A percentile compares a stretch with the other conserved stretches of the same genome.
phyloP scores from a whole-genome alignment of 2,888 invertebrate genomes.

The Alcis repandata region DNA sequence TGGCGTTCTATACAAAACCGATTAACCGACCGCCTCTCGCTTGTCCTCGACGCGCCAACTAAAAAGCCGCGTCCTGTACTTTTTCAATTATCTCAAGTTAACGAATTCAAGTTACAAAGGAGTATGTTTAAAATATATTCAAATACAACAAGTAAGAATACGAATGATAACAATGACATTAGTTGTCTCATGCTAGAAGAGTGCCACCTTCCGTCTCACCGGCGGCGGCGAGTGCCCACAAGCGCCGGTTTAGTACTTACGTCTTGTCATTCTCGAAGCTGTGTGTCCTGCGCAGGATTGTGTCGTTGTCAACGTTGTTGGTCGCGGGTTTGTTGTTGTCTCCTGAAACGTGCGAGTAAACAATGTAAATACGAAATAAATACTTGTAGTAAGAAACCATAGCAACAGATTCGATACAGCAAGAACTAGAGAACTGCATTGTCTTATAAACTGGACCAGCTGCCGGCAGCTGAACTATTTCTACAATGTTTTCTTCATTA shows the following conservation, averaged over 20 bases:
- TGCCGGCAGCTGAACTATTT: too few species aligned
- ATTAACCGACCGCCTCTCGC: too few species aligned
- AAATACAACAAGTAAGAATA: background rate
- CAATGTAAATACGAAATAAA: background rate
- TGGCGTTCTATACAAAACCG: too few species aligned
- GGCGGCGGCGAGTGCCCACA: background rate
- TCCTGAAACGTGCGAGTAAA: constrained; percentile 65
- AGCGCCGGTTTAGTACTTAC: constrained; percentile 79
- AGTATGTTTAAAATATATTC: background rate
- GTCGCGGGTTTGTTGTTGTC: constrained; percentile 86
- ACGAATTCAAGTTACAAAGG: background rate
- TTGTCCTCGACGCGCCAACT: too few species aligned
- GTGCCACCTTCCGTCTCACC: background rate
- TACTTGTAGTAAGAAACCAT: background rate
- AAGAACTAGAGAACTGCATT: too few species aligned
- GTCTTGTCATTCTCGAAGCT: constrained; percentile 96
- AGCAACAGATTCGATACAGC: too few species aligned
- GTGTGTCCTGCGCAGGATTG: constrained; percentile 91
- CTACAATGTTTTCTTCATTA: too few species aligned
- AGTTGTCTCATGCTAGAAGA: constrained; percentile 5
- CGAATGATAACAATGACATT: constrained; percentile 6
- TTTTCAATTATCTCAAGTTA: background rate
- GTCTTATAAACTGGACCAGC: too few species aligned
- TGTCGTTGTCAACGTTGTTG: constrained; percentile 71
- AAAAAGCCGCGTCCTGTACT: too few species aligned